Base-by-base conservation (phyloP, 2,888 invertebrate genomes). In the Amphipyra berbera region DNA sequence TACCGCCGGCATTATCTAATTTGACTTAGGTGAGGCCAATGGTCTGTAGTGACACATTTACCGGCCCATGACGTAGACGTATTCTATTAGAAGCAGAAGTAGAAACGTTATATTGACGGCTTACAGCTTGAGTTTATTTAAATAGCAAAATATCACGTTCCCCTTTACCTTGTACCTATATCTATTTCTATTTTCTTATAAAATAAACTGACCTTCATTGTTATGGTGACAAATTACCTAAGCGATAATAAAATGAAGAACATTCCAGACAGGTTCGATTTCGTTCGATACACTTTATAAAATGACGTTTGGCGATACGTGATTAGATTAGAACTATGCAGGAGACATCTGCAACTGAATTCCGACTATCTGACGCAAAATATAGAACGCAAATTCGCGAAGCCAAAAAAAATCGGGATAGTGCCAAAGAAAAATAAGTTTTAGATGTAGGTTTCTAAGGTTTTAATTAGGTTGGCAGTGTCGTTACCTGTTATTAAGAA, bases 401-500 rank as follows among this genome's bases (percentile, higher is more conserved):
- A 42, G 40, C 55, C 15, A 13, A 40, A 48, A 44, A 45, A 27
- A 21, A 27, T 21, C 37, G 37, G 14, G 53, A 50, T 58, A 4
- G 12, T 59, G 50, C 41, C 64, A 65, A 62, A 44, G 40, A 38
- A 81, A 81, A 73, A 66, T 55, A 49, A 62, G 47, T 63, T 77
- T 74, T 81, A 76, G 30, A 27, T 0, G n/a, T 33, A 15, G 3
- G 9, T 30, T 27, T 14, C 47, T 71, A 76, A 63, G 69, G 75
- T 78, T 58, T 30, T 53, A 68, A 72, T 66, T 79, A 12, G 61
- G 56, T 54, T 77, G 73, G 48, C 48, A 57, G 46, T 64, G 42
- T 60, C 50, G 38, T 63, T 41, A 76, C 73, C 73, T 81, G 82
- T 83, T 81, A 81, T 79, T 88, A 87, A 90, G 88, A 92, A 92